Conservation (phyloP, 2,888 invertebrate genomes). For the Temnothorax unifasciatus region DNA sequence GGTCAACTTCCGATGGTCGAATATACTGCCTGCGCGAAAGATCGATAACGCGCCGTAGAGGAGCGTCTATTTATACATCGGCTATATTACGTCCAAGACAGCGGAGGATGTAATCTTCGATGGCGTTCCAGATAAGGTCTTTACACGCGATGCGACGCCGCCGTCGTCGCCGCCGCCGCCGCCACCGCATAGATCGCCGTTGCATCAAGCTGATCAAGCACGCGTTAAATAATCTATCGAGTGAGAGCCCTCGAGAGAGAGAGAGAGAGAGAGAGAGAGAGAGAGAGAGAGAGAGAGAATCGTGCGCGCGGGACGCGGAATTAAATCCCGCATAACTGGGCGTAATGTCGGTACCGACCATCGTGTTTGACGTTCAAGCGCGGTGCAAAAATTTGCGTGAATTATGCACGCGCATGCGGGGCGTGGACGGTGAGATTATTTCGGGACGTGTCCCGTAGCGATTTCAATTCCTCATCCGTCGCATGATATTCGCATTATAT, state of each 20-base stretch:
- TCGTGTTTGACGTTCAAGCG: background rate
- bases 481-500: slow-evolving; percentile 26
- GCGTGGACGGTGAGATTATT: slow-evolving; percentile 32
- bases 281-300: background rate
- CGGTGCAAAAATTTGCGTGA: slow-evolving; percentile 19
- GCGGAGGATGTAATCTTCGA: slow-evolving; percentile 70
- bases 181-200: background rate
- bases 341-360: slow-evolving; percentile 2
- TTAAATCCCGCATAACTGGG: slow-evolving; percentile 15
- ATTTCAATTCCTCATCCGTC: slow-evolving; percentile 43
- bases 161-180: background rate
- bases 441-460: slow-evolving; percentile 30
- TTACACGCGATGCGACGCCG: slow-evolving; percentile 52
- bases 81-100: slow-evolving; percentile 65
- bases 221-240: slow-evolving; percentile 6
- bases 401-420: slow-evolving; percentile 33
- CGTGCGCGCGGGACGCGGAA: background rate
- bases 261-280: no score
- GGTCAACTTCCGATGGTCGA: slow-evolving; percentile 73
- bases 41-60: slow-evolving; percentile 76
- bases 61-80: slow-evolving; percentile 75
- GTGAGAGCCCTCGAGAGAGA: background rate
- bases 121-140: slow-evolving; percentile 68
- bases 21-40: slow-evolving; percentile 67
- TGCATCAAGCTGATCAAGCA: background rate